These are phyloP conservation scores for Xiphias gladius DNA, from an alignment of 2,113 vertebrate species.

Conservation along the genomic window DNA sequence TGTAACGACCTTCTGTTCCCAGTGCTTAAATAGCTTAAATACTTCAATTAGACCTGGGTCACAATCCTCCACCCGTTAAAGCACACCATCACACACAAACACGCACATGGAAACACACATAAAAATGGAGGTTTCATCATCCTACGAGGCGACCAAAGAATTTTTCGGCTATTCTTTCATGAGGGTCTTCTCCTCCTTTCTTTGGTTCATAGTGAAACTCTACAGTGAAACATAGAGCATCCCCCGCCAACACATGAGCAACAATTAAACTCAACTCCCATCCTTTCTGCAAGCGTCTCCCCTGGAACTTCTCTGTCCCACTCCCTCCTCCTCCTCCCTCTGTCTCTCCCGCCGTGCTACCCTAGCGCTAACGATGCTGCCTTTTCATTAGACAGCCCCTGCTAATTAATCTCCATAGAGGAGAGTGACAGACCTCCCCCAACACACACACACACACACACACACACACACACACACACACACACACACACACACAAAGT, in stretches of 20 bases:
- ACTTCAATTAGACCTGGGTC: slow-evolving; percentile 87
- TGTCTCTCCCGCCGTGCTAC: slow-evolving; percentile 69
- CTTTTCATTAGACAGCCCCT: slow-evolving; percentile 86
- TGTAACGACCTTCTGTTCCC: slow-evolving; percentile 85
- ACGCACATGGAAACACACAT: slow-evolving; percentile 32
- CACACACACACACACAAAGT: slow-evolving; percentile 66
- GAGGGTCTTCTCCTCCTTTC: slow-evolving; percentile 9
- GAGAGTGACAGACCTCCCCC: slow-evolving; percentile 83
- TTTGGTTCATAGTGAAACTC: slow-evolving; percentile 38
- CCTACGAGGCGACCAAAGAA: slow-evolving; percentile 1
- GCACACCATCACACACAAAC: slow-evolving; percentile 59
- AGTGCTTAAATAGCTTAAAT: slow-evolving; percentile 86
- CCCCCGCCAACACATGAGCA: slow-evolving; percentile 34
- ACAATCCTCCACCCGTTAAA: slow-evolving; percentile 86
- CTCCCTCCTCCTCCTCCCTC: slow-evolving; percentile 49
- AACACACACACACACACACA: slow-evolving; percentile 59
- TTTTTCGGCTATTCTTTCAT: slow-evolving; percentile 1
- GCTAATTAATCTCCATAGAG: slow-evolving; percentile 88
- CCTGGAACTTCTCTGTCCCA: slow-evolving; percentile 64
- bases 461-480: slow-evolving; percentile 18
- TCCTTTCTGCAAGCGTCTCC: slow-evolving; percentile 63
- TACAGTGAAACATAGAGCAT: slow-evolving; percentile 13
- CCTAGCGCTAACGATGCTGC: slow-evolving; percentile 82
- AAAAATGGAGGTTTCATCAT: slow-evolving; percentile 46
- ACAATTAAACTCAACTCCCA: slow-evolving; percentile 63